Percentiles rank a stretch among this genome's conserved stretches.
These are phyloP conservation scores for Conus ventricosus DNA, from an alignment of 1,140 invertebrate species.

Conservation along the genomic window DNA sequence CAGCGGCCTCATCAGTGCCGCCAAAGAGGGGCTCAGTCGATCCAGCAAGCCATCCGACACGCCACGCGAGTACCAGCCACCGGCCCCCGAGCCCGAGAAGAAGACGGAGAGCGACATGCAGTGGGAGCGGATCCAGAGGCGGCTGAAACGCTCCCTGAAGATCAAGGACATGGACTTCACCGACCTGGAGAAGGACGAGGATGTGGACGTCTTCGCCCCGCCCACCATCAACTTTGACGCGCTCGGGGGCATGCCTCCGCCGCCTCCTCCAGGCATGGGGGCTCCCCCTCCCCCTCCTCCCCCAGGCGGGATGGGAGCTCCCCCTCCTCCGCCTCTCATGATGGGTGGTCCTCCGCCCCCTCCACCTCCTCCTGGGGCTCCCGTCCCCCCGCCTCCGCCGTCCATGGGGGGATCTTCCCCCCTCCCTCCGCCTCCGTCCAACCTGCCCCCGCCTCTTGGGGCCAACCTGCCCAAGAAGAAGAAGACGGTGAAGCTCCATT, in stretches of 20 bases:
- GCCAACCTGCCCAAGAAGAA: constrained; percentile 87
- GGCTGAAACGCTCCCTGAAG: constrained; percentile 87
- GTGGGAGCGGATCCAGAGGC: constrained; percentile 93
- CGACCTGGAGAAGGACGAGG: constrained; percentile 84
- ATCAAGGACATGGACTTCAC: constrained; percentile 98
- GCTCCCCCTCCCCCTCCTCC: constrained; percentile 69
- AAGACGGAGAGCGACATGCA: constrained; percentile 95
- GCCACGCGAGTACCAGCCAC: constrained; percentile 76
- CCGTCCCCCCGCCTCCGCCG: constrained; percentile 57
- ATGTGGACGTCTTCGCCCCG: constrained; percentile 72
- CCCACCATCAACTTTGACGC: constrained; percentile 45
- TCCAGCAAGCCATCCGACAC: constrained; percentile 41
- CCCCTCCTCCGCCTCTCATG: constrained; percentile 65
- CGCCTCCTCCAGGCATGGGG: constrained; percentile 76
- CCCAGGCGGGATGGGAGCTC: constrained; percentile 71
- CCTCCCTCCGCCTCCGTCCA: constrained; percentile 59
- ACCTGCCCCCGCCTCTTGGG: constrained; percentile 73
- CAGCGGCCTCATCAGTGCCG: constrained; percentile 92
- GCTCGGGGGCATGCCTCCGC: constrained; percentile 45
- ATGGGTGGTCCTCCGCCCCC: constrained; percentile 70
- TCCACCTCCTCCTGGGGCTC: constrained; percentile 57
- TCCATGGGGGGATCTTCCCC: constrained; percentile 66
- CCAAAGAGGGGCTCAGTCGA: constrained; percentile 87
- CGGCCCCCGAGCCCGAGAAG: constrained; percentile 79
- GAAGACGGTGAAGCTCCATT: constrained; percentile 99